A percentile compares a stretch with the other conserved stretches of the same genome.
These are phyloP conservation scores for Phylloscopus whistleri DNA, from an alignment of 2,113 vertebrate genomes.

Conservation along the genomic window DNA sequence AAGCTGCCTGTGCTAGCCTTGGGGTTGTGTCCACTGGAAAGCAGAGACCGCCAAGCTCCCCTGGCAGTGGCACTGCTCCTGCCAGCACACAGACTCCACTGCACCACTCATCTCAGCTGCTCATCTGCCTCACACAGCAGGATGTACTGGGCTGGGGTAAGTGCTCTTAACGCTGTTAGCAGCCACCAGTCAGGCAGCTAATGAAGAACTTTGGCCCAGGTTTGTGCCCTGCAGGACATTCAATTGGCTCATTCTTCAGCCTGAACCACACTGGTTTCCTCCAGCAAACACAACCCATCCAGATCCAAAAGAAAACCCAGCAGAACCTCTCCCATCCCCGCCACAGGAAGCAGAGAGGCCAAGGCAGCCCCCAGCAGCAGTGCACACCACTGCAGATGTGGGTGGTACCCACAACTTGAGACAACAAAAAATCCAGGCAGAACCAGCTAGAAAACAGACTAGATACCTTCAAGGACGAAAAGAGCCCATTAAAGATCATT, in stretches of 20 bases:
- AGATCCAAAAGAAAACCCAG: neutral
- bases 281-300: neutral
- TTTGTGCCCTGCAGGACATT: neutral
- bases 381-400: neutral
- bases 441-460: neutral
- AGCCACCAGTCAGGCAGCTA: neutral
- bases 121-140: neutral
- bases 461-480: neutral
- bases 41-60: neutral
- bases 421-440: neutral
- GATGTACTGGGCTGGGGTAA: neutral
- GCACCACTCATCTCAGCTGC: neutral
- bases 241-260: neutral
- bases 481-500: neutral
- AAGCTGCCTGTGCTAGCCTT: neutral
- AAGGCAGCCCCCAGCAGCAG: neutral
- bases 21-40: neutral
- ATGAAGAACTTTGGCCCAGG: neutral
- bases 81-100: neutral
- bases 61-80: neutral
- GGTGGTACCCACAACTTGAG: neutral
- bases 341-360: neutral
- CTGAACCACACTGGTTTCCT: neutral
- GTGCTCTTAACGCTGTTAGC: accelerated
- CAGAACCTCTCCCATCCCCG: neutral